Conservation (phyloP, 2,797 vertebrate genomes). For the Momotus momota region DNA sequence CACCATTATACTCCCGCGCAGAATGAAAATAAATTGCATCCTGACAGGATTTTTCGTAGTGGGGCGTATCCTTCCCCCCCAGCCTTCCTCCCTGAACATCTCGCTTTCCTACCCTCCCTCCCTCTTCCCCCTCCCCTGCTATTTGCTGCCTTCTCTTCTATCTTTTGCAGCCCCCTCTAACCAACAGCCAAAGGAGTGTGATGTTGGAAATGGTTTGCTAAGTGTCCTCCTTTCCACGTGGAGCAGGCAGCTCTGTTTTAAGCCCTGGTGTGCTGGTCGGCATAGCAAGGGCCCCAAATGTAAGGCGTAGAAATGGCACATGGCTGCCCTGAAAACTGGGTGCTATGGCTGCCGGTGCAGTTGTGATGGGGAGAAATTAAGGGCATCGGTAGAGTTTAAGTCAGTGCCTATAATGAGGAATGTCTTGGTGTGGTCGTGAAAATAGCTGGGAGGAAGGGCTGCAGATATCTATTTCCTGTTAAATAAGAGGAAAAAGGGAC, state of each 20-base stretch:
- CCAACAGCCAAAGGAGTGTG: not conserved
- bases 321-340: not conserved
- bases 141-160: not conserved
- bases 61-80: conserved; percentile 65
- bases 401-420: not conserved
- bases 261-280: not conserved
- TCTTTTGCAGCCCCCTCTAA: not conserved
- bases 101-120: not conserved
- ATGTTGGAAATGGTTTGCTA: not conserved
- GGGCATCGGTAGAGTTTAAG: not conserved
- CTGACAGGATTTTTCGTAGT: conserved; percentile 76
- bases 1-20: conserved; percentile 76
- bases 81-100: conserved; percentile 24
- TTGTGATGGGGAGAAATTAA: not conserved
- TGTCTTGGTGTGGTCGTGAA: not conserved
- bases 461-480: conserved; percentile 44
- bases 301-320: fast-evolving
- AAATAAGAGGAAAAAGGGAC: conserved; percentile 28
- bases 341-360: fast-evolving
- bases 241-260: not conserved
- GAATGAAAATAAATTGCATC: conserved; percentile 81
- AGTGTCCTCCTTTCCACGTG: not conserved
- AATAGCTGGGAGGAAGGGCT: conserved; percentile 45
- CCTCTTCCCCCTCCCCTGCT: not conserved
- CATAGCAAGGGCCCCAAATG: fast-evolving